phyloP scores from a whole-genome alignment of 2,888 invertebrate genomes.

The Neuroscelio doddi region DNA sequence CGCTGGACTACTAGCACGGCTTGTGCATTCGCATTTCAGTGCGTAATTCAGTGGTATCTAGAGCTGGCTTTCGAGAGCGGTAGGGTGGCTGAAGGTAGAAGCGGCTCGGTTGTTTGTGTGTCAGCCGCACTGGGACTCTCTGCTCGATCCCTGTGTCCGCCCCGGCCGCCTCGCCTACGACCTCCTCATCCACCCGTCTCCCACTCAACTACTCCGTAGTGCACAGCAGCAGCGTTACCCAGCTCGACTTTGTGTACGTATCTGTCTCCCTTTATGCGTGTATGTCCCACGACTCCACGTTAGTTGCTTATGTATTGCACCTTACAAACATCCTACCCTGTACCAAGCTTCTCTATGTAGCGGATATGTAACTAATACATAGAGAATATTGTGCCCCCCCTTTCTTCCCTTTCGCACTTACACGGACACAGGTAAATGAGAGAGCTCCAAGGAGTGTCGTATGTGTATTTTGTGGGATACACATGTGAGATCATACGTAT shows the following conservation, averaged over 20 bases:
- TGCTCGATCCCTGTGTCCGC: conserved; percentile 16
- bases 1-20: conserved; percentile 31
- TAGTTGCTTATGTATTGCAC: conserved; percentile 54
- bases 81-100: conserved; percentile 50
- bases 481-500: no score
- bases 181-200: conserved; percentile 52
- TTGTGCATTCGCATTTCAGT: conserved; percentile 53
- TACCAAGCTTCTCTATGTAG: conserved; percentile 53
- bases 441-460: conserved; percentile 21
- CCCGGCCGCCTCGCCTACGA: conserved; percentile 24
- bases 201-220: conserved; percentile 59
- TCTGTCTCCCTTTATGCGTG: conserved; percentile 45
- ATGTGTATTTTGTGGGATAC: background rate
- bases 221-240: conserved; percentile 52
- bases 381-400: conserved; percentile 59
- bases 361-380: conserved; percentile 63
- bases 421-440: conserved; percentile 28
- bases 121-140: conserved; percentile 70
- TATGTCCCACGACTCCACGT: conserved; percentile 20
- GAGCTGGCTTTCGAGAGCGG: conserved; percentile 53
- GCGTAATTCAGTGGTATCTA: conserved; percentile 66
- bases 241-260: conserved; percentile 50
- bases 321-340: conserved; percentile 60
- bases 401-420: conserved; percentile 26
- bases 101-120: conserved; percentile 70